A percentile compares a stretch with the other conserved stretches of the same genome.
Evolutionary conservation across 2,888 invertebrate genomes (phyloP).

Genomic region (Drosophila phalerata): DNA sequence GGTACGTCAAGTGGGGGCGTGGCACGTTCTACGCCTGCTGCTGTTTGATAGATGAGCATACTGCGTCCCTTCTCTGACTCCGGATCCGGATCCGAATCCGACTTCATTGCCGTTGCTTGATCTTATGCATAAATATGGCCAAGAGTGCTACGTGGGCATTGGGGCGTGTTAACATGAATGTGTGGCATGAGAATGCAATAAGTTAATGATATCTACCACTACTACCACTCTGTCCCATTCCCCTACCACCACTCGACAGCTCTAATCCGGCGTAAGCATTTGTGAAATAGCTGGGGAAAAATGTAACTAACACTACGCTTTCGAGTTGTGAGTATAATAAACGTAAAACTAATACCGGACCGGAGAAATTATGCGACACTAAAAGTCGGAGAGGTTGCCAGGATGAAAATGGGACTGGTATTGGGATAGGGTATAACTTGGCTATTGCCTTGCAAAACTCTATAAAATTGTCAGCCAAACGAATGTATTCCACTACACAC

Average conservation of each 20-base stretch:
- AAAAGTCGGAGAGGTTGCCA: conserved; percentile 43
- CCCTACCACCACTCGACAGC: background rate
- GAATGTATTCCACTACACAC: conserved; percentile 2
- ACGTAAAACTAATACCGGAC: conserved; percentile 65
- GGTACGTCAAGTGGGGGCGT: conserved; percentile 5
- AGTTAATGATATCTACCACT: conserved; percentile 77
- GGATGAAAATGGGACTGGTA: background rate
- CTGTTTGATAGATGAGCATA: conserved; percentile 70
- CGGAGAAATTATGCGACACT: conserved; percentile 66
- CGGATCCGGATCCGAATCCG: background rate
- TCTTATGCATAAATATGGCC: conserved; percentile 76
- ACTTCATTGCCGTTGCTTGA: conserved; percentile 34
- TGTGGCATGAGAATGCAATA: conserved; percentile 73
- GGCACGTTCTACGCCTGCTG: conserved; percentile 20
- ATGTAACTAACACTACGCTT: conserved; percentile 20
- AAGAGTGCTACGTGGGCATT: conserved; percentile 13
- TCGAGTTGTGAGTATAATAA: conserved; percentile 44
- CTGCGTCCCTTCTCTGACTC: conserved; percentile 20
- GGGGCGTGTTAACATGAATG: conserved; percentile 26
- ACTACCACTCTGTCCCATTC: background rate
- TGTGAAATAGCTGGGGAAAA: conserved; percentile 16
- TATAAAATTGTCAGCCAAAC: conserved; percentile 49
- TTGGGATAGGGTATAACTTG: conserved; percentile 13
- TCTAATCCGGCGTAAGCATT: conserved; percentile 43
- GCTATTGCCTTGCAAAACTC: conserved; percentile 14